Evolutionary conservation across 2,888 invertebrate genomes (phyloP), one percentile per base, ranked within the genome.

Genomic region (Metalampra italica): DNA sequence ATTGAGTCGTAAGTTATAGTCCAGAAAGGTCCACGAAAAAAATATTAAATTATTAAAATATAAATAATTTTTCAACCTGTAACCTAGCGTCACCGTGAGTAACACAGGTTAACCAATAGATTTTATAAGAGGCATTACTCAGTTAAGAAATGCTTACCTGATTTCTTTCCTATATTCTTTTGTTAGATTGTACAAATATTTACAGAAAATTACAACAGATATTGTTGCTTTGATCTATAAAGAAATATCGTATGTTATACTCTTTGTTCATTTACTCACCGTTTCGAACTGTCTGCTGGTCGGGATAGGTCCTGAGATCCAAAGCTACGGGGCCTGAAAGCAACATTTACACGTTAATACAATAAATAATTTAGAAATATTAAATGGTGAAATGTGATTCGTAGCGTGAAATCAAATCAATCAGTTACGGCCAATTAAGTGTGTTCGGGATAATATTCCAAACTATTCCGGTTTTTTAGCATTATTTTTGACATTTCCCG

Each of bases 221-320:
- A 7, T 39, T 7, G 13, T 29, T 46, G 56, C 41, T 43, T 14
- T 34, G 9, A 11, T 2, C 29, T 8, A 36, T 14, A 22, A 7
- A 36, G 15, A 22, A 22, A 22, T 22, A 22, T 22, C 22, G 22
- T 22, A 22, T n/a, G 5, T 22, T 22, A 22, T 22, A 22, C n/a
- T 36, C 11, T 39, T 40, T 22, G 38, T 9, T 37, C 13, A 5
- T 40, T 15, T 29, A 92, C 95, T 94, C 86, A 97, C 97, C 95
- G 92, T 95, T 93, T 92, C 95, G 94, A 56, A 96, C 94, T 42
- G 91, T 92, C 79, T 97, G 96, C 30, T 92, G 91, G 29, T 86
- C 83, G 0, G 97, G 97, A 69, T 96, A 95, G 0, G 95, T 95
- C 77, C 90, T 93, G 57, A 97, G 80, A 47, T 92, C 89, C 55